Percentiles rank a stretch among this genome's conserved stretches.
phyloP scores from a whole-genome alignment of 2,888 invertebrate genomes.

The Eupithecia subumbrata region DNA sequence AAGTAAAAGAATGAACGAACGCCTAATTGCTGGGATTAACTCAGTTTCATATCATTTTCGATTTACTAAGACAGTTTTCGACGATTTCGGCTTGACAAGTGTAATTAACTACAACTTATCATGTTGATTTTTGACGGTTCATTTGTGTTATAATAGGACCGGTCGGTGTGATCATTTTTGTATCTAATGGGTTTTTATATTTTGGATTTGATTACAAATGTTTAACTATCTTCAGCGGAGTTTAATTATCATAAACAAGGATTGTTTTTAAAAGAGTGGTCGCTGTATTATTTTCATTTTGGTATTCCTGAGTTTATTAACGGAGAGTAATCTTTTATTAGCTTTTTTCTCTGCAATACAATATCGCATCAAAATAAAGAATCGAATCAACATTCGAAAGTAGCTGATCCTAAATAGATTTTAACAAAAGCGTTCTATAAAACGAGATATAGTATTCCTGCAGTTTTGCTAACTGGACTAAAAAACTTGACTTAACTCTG shows the following conservation, averaged over 20 bases:
- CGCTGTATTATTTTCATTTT: neutral
- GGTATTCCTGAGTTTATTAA: neutral
- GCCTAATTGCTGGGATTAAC: constrained; percentile 74
- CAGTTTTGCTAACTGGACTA: neutral
- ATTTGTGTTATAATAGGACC: constrained; percentile 45
- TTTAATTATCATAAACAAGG: constrained; percentile 13
- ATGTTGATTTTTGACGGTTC: constrained; percentile 59
- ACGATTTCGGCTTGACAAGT: constrained; percentile 60
- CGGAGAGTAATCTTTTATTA: neutral
- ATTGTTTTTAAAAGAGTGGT: neutral
- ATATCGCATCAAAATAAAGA: neutral
- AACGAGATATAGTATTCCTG: neutral
- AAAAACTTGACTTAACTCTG: too few species aligned
- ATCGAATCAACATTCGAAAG: neutral
- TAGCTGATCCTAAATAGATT: neutral
- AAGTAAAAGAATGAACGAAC: constrained; percentile 48
- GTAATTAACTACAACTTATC: constrained; percentile 67
- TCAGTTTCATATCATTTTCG: constrained; percentile 62
- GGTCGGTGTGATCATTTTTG: constrained; percentile 34
- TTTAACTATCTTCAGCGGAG: constrained; percentile 36
- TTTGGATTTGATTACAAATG: constrained; percentile 38
- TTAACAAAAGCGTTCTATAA: neutral
- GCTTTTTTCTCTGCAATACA: neutral
- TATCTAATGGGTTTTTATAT: constrained; percentile 34
- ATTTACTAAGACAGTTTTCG: constrained; percentile 60